Percentiles rank a stretch among this genome's conserved stretches.
Conservation (phyloP, 2,888 invertebrate species). For the Nomada fucata region DNA sequence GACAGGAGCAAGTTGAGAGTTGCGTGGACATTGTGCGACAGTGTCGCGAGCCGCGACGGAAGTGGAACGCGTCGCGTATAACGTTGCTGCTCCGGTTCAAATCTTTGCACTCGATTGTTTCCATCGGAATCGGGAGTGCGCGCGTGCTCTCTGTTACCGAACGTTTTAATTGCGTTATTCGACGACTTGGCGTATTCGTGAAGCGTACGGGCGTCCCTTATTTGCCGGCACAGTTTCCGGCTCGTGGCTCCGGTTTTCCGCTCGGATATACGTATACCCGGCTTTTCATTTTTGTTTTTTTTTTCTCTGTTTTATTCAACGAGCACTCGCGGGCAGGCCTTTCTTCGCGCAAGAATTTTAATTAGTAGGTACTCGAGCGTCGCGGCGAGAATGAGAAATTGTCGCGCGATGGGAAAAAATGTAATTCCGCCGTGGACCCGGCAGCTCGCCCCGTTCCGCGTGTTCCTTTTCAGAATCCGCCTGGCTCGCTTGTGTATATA, state of each 20-base stretch:
- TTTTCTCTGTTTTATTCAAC: neutral
- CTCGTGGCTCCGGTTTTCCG: constrained; percentile 3
- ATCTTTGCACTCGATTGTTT: too few species aligned
- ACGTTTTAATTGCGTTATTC: neutral
- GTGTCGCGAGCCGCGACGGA: too few species aligned
- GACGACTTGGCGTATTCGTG: neutral
- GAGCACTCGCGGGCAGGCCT: constrained; percentile 9
- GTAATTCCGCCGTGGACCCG: constrained; percentile 36
- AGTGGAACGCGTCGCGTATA: too few species aligned
- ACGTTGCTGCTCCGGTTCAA: too few species aligned
- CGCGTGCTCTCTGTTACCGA: neutral
- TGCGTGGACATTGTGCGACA: too few species aligned
- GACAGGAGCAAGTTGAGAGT: too few species aligned
- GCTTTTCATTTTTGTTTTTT: constrained; percentile 15
- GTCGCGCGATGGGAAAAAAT: constrained; percentile 40
- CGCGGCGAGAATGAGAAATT: constrained; percentile 46
- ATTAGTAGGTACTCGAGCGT: constrained; percentile 51
- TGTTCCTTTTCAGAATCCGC: constrained; percentile 8
- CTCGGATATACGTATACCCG: constrained; percentile 3
- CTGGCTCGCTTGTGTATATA: constrained; percentile 12
- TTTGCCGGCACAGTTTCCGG: constrained; percentile 23
- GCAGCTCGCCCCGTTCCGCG: neutral
- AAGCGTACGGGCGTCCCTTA: constrained; percentile 1
- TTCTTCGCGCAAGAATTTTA: constrained; percentile 57
- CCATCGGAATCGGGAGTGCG: neutral